Percentiles rank a stretch among this genome's conserved stretches.
Conservation (phyloP, 2,113 vertebrate species). For the Hirundichthys speculiger region DNA sequence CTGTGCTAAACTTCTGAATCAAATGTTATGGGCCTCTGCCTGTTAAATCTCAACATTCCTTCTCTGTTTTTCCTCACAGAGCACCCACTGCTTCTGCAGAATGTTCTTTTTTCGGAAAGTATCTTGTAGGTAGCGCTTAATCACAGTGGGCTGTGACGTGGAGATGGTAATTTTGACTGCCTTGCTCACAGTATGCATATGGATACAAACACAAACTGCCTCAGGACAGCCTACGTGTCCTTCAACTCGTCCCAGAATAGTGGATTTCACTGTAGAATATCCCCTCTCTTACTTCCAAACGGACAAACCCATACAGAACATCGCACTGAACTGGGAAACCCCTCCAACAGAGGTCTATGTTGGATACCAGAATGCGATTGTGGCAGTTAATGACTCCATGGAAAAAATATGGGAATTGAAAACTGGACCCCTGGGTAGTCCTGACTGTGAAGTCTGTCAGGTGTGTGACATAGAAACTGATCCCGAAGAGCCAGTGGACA, state of each 20-base stretch:
- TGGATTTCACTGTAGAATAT: constrained; percentile 85
- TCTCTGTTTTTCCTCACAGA: constrained; percentile 48
- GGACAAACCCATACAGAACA: constrained; percentile 82
- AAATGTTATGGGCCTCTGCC: constrained; percentile 4
- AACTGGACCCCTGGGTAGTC: constrained; percentile 86
- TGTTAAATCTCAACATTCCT: constrained; percentile 44
- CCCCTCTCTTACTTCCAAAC: constrained; percentile 77
- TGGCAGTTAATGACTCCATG: constrained; percentile 70
- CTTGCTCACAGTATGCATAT: constrained; percentile 73
- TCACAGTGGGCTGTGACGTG: constrained; percentile 53
- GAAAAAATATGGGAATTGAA: constrained; percentile 72
- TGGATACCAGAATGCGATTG: constrained; percentile 85
- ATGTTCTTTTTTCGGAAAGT: constrained; percentile 56
- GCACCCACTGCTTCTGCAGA: constrained; percentile 41
- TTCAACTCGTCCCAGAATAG: constrained; percentile 41
- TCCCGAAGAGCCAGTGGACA: constrained; percentile 71
- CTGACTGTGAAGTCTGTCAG: constrained; percentile 83
- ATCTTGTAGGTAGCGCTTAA: constrained; percentile 62
- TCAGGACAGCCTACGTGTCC: constrained; percentile 76
- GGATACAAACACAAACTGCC: constrained; percentile 68
- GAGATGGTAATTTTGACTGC: constrained; percentile 76
- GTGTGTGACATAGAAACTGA: constrained; percentile 55
- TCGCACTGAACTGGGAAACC: constrained; percentile 57
- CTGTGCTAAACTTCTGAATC: constrained; percentile 6
- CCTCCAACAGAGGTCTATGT: constrained; percentile 78